Base-by-base conservation (phyloP, 2,888 invertebrate genomes). In the Pinctada fucata region DNA sequence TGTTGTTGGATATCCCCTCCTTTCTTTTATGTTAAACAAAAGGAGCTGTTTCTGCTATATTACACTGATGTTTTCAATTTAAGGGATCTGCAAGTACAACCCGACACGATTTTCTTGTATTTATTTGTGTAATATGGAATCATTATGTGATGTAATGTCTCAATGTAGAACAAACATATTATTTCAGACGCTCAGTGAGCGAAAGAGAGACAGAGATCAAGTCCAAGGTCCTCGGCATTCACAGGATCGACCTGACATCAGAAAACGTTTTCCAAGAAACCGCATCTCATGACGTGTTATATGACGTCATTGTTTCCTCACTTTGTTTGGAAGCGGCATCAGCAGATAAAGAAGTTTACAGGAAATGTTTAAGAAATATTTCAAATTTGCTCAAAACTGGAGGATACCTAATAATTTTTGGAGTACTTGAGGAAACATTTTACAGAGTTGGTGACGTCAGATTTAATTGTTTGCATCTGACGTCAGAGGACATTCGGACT, bases 261-360 rank as follows among this genome's bases (percentile, higher is more conserved):
- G 58, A 52, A 8, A 10, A 52, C 10, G 58, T 52, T 5, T 52
- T 52, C 10, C 6, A 8, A 52, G 70, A 50, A 48, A 50, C 2
- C 50, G 70, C 31, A 48, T n/a, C 50, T 70, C 49, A 70, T 50
- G n/a, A 50, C 50, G 31, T 6, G 2, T 50, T 50, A 2, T 70
- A 50, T 70, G 70, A 70, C 50, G 16, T 50, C 10, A 50, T 70
- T 8, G 50, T 50, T 2, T 70, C 70, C 10, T 50, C 50, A 31
- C 70, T 70, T 50, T 70, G 70, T 50, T 50, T 70, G 70, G 70
- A 70, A 50, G 70, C 70, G 31, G 50, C 51, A 48, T 31, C 70
- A n/a, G 50, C n/a, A n/a, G 51, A 31, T 2, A 31, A 50, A n/a
- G 51, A 51, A 48, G 50, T 50, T 48, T 70, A 70, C 47, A 48